Evolutionary conservation across 2,888 invertebrate species (phyloP).

Genomic region (Pseudolycoriella hygida): DNA sequence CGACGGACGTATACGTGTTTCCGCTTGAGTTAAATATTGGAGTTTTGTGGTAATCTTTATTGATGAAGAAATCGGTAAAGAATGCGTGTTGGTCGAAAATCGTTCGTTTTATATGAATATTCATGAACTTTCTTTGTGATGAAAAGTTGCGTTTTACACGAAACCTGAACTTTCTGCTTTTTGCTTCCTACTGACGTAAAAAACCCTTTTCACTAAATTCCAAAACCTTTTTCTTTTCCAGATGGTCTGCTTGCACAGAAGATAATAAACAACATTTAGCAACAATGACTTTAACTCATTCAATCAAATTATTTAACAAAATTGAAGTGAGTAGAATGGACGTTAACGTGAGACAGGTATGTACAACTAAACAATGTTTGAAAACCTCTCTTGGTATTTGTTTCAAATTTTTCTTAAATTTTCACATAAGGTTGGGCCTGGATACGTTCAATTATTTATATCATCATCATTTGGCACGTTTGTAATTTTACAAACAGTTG

Average conservation of each 20-base stretch:
- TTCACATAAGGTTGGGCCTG: conserved; percentile 29
- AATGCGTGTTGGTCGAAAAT: too few relatives aligned
- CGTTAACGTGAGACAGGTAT: conserved; percentile 50
- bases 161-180: too few relatives aligned
- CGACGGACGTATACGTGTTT: too few relatives aligned
- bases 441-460: conserved; percentile 52
- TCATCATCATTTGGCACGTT: conserved; percentile 38
- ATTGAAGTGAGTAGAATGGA: conserved; percentile 36
- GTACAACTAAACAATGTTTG: neutral
- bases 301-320: conserved; percentile 39
- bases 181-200: too few relatives aligned
- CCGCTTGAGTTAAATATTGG: too few relatives aligned
- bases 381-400: neutral
- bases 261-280: conserved; percentile 39
- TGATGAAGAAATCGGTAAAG: too few relatives aligned
- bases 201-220: too few relatives aligned
- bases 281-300: conserved; percentile 41
- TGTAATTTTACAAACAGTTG: conserved; percentile 56
- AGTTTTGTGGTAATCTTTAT: too few relatives aligned
- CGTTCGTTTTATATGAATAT: too few relatives aligned
- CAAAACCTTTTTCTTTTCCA: conserved; percentile 10
- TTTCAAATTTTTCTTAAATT: too few relatives aligned
- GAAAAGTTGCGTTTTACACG: too few relatives aligned
- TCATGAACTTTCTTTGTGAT: too few relatives aligned
- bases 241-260: conserved; percentile 31